Conservation (phyloP, 2,797 vertebrate species). For the Malurus splendens region DNA sequence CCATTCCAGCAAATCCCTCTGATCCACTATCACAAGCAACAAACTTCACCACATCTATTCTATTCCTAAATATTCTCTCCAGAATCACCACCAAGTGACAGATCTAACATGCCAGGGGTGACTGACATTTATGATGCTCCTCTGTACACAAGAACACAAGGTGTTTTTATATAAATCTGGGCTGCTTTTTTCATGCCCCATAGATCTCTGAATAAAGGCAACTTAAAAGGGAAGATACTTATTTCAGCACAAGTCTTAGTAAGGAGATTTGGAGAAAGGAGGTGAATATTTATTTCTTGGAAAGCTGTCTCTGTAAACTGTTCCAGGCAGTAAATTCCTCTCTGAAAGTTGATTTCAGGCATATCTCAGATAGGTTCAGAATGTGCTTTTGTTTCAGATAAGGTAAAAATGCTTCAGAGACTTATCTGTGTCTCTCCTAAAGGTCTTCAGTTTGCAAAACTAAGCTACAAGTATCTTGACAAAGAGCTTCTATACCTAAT, state of each 20-base stretch:
- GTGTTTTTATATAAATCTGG: neutral
- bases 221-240: conserved; percentile 22
- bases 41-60: neutral
- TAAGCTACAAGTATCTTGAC: neutral
- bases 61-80: neutral
- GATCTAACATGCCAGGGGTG: neutral
- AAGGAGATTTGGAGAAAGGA: neutral
- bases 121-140: neutral
- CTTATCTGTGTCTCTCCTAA: neutral
- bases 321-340: conserved; percentile 14
- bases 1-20: neutral
- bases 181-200: neutral
- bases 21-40: neutral
- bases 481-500: neutral
- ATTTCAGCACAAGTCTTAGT: neutral
- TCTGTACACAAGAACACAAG: neutral
- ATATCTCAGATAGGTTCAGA: neutral
- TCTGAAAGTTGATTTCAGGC: neutral
- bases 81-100: neutral
- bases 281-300: conserved; percentile 40
- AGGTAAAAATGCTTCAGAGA: neutral
- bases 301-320: conserved; percentile 6
- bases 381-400: neutral
- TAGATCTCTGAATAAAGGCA: neutral
- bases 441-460: neutral